phyloP scores from a whole-genome alignment of 2,888 invertebrate species.

The Tethea ocularis region DNA sequence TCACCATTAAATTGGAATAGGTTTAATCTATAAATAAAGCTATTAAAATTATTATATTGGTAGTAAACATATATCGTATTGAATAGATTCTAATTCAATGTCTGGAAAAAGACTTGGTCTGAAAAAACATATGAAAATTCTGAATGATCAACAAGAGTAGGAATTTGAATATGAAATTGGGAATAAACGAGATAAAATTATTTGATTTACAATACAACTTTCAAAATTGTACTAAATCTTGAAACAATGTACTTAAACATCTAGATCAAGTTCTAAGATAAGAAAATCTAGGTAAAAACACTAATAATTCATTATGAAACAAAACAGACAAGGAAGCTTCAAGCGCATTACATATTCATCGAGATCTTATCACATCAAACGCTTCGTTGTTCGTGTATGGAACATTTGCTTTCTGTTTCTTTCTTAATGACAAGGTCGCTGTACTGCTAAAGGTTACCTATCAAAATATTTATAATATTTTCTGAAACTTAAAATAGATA shows the following conservation, averaged over 20 bases:
- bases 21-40: not conserved
- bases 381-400: conserved; percentile 31
- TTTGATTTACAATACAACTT: not conserved
- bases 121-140: not conserved
- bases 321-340: conserved; percentile 35
- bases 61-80: no score
- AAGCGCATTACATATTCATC: conserved; percentile 33
- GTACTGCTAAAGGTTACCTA: conserved; percentile 41
- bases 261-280: conserved; percentile 21
- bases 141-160: not conserved
- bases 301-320: conserved; percentile 16
- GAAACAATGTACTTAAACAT: conserved; percentile 12
- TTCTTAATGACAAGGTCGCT: conserved; percentile 48
- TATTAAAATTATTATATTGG: not conserved
- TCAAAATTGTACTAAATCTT: not conserved
- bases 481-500: conserved; percentile 14
- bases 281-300: conserved; percentile 3
- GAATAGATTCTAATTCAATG: no score
- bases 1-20: not conserved
- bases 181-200: not conserved
- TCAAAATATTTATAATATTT: conserved; percentile 26
- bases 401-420: conserved; percentile 41
- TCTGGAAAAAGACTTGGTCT: not conserved
- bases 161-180: not conserved
- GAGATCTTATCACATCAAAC: conserved; percentile 35